Evolutionary conservation across 2,113 vertebrate genomes (phyloP), one percentile per base, ranked within the genome.

Genomic region (Eupsittula cactorum): DNA sequence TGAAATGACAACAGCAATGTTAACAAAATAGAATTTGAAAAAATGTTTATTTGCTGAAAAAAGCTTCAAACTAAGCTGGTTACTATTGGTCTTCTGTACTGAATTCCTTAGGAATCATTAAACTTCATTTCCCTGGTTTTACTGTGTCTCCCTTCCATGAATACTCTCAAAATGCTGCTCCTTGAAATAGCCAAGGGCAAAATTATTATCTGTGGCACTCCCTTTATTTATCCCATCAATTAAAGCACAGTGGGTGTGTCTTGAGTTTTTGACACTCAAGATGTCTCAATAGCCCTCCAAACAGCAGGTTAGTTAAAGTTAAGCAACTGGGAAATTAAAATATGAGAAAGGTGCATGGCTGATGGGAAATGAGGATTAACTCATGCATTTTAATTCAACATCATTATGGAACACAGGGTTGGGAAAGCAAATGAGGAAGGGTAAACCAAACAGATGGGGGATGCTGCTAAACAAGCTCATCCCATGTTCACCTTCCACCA

Each of bases 341-440:
- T 6, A 14, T 3, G 49, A 70, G 35, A 25, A 75, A 37, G 47
- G n/a, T 2, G 4, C 4, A 10, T 3, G 1, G 10, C 7, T 49
- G 46, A 42, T 17, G 28, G 16, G 9, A 63, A 78, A 4, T 0
- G 0, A 75, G 16, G 21, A 41, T 47, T 69, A 53, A 71, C 5
- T 69, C 35, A 3, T 2, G 6, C 6, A 31, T 27, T 65, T 39
- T 65, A 65, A 47, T 35, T 29, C 10, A 28, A 1, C 0, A 3
- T 25, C 41, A 14, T 47, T 8, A 6, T 1, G 17, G 35, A 76
- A 12, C 15, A 69, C 4, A 10, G 11, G 28, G 29, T 1, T 62
- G 35, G 50, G 53, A 50, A 41, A 49, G 47, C 3, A 46, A 20
- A n/a, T 11, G 17, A 59, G 31, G 37, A 67, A 62, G 8, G 29